Conservation (phyloP, 2,797 vertebrate genomes). For the Limosa lapponica region DNA sequence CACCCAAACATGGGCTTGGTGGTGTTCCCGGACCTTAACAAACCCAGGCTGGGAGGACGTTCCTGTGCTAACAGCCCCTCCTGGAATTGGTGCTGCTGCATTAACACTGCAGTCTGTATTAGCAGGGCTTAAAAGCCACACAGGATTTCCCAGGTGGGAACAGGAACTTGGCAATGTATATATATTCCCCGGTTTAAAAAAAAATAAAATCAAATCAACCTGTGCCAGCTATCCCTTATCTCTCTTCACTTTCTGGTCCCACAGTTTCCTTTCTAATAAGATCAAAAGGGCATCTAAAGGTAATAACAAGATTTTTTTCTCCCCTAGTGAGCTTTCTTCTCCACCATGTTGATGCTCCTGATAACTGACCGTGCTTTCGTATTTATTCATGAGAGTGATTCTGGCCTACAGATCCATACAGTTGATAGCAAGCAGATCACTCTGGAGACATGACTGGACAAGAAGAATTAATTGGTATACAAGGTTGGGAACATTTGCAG, state of each 20-base stretch:
- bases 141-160: background rate
- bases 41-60: background rate
- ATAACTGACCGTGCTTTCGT: background rate
- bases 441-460: background rate
- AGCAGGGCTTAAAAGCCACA: background rate
- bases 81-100: background rate
- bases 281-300: background rate
- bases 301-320: background rate
- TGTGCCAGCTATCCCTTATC: background rate
- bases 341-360: background rate
- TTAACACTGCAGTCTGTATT: background rate
- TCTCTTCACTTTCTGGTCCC: background rate
- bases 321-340: background rate
- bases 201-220: background rate
- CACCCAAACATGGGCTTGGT: background rate
- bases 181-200: background rate
- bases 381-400: slow-evolving; percentile 38
- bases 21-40: background rate
- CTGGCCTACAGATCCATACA: background rate
- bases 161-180: background rate
- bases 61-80: background rate
- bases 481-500: background rate
- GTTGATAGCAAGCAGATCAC: background rate
- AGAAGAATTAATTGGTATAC: background rate
- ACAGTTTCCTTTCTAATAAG: background rate